phyloP scores from a whole-genome alignment of 37 sponge, comb jelly and placozoan species.

The Theonella swinhoei region DNA sequence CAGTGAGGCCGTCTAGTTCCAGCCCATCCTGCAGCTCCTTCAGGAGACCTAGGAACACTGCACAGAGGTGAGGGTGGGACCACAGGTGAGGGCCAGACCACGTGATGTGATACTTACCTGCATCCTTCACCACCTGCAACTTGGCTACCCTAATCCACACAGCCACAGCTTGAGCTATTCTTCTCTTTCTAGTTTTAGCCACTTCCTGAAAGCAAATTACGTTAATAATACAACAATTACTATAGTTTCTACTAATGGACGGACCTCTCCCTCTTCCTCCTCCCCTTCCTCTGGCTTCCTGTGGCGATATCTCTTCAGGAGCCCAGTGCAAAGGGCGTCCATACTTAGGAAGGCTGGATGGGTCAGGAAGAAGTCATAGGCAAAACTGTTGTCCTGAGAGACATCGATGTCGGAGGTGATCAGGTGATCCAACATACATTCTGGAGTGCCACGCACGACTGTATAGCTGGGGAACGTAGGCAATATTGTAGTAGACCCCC shows the following conservation, averaged over 20 bases:
- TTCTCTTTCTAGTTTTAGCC: neutral
- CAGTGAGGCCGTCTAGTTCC: constrained; percentile 34
- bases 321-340: constrained; percentile 53
- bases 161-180: constrained; percentile 43
- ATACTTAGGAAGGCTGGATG: constrained; percentile 75
- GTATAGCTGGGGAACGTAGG: constrained; percentile 37
- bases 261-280: neutral
- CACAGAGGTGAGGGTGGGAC: neutral
- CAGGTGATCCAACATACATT: constrained; percentile 85
- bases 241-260: too few relatives aligned
- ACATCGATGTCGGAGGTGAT: constrained; percentile 59
- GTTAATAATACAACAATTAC: neutral
- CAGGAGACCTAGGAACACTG: constrained; percentile 50
- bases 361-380: constrained; percentile 87
- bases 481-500: too few relatives aligned
- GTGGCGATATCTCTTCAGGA: constrained; percentile 46
- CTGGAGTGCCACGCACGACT: constrained; percentile 77
- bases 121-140: constrained; percentile 54
- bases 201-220: neutral
- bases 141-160: constrained; percentile 62
- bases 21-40: constrained; percentile 41
- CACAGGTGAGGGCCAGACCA: too few relatives aligned
- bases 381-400: constrained; percentile 63
- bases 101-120: too few relatives aligned
- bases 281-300: neutral